Conservation (phyloP, 2,113 vertebrate genomes). For the Charadrius vociferus region DNA sequence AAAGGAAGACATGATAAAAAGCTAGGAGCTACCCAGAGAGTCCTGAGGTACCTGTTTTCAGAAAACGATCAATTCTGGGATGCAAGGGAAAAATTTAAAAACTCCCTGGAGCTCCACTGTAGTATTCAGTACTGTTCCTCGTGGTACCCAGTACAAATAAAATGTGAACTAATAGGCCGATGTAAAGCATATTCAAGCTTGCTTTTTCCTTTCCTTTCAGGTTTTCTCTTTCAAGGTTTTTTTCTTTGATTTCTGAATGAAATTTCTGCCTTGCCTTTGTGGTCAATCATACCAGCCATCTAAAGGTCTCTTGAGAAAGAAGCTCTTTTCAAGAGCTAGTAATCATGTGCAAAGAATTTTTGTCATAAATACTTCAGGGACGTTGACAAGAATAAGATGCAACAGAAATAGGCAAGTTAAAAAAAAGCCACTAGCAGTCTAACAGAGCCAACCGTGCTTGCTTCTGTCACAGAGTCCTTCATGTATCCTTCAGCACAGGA, state of each 20-base stretch:
- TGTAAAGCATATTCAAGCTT: not conserved
- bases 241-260: constrained; percentile 57
- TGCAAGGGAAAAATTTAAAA: not conserved
- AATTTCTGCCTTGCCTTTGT: constrained; percentile 50
- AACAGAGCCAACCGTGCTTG: not conserved
- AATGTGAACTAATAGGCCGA: not conserved
- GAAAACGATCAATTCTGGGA: not conserved
- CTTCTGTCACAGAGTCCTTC: not conserved
- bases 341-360: constrained; percentile 52
- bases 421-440: not conserved
- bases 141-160: not conserved
- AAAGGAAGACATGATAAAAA: not conserved
- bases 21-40: not conserved
- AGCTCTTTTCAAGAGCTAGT: constrained; percentile 28
- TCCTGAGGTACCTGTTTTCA: not conserved
- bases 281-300: not conserved
- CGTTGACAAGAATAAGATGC: constrained; percentile 46
- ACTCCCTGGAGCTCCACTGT: not conserved
- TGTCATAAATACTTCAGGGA: constrained; percentile 42
- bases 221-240: constrained; percentile 19
- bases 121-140: not conserved
- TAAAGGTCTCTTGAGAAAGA: constrained; percentile 11
- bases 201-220: not conserved
- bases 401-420: constrained; percentile 27
- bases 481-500: not conserved